A percentile compares a stretch with the other conserved stretches of the same genome.
Conservation (phyloP, 2,888 invertebrate species). For the Chalcosyrphus nemorum region DNA sequence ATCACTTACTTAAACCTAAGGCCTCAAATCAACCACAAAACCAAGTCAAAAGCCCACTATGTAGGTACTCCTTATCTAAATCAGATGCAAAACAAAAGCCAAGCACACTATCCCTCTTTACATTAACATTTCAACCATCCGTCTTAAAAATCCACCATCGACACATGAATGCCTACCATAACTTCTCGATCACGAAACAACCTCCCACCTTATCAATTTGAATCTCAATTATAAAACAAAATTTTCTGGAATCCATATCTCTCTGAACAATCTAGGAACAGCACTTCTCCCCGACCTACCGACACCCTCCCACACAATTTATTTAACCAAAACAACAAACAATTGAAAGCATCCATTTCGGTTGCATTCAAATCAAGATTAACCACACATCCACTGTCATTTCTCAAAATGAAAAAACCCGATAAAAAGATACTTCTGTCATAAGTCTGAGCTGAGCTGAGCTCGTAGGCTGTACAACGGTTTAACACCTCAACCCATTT, state of each 20-base stretch:
- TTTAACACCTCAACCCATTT: constrained; percentile 72
- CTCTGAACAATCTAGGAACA: constrained; percentile 34
- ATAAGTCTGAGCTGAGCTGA: constrained; percentile 46
- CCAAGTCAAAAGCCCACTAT: no score
- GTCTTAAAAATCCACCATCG: constrained; percentile 24
- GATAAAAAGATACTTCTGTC: constrained; percentile 71
- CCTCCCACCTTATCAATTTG: constrained; percentile 40
- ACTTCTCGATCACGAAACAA: neutral
- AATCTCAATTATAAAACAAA: constrained; percentile 68
- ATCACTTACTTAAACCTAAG: no score
- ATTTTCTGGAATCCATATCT: constrained; percentile 63
- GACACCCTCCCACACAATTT: constrained; percentile 4
- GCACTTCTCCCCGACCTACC: neutral
- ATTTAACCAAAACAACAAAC: constrained; percentile 29
- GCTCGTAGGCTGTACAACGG: constrained; percentile 70
- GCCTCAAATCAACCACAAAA: no score
- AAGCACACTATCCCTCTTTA: neutral
- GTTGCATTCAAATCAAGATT: constrained; percentile 70
- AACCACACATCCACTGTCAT: constrained; percentile 67
- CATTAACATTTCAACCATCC: constrained; percentile 27
- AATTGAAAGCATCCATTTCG: constrained; percentile 66
- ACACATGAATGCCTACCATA: constrained; percentile 33
- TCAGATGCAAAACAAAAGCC: no score
- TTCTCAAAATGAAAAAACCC: constrained; percentile 64
- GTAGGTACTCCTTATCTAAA: no score